Evolutionary conservation across 2,888 invertebrate species (phyloP).

Genomic region (Ptychoptera contaminata): DNA sequence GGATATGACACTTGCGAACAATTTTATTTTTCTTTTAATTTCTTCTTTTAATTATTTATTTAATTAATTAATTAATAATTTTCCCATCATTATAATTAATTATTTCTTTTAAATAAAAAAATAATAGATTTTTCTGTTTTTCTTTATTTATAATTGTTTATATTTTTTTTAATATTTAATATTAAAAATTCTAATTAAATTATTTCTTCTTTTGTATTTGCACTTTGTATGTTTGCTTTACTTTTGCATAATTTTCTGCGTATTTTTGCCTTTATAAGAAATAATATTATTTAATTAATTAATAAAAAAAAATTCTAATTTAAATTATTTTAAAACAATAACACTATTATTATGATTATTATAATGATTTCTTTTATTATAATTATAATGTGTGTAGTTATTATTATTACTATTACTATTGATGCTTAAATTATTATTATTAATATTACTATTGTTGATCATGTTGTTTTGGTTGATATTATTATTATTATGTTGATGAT

Average conservation of each 20-base stretch:
- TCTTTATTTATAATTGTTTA: no score
- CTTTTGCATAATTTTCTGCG: neutral
- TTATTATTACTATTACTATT: conserved; percentile 9
- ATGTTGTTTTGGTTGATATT: conserved; percentile 1
- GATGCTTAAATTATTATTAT: conserved; percentile 1
- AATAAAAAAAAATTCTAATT: neutral
- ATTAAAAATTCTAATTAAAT: no score
- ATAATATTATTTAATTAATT: neutral
- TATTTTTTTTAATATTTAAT: no score
- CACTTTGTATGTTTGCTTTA: neutral
- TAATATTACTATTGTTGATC: conserved; percentile 1
- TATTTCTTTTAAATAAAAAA: no score
- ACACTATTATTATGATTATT: conserved; percentile 11
- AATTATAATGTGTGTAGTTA: conserved; percentile 9
- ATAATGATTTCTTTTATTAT: conserved; percentile 6
- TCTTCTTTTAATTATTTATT: no score
- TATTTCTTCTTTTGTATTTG: neutral
- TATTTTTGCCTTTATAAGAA: no score
- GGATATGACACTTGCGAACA: neutral
- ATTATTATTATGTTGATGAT: neutral
- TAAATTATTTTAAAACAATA: conserved; percentile 13
- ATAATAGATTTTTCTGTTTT: no score
- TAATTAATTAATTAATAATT: no score
- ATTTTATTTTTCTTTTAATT: no score
- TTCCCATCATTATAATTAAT: no score